phyloP scores from a whole-genome alignment of 2,888 invertebrate genomes.

The Hirtodrosophila alboralis region DNA sequence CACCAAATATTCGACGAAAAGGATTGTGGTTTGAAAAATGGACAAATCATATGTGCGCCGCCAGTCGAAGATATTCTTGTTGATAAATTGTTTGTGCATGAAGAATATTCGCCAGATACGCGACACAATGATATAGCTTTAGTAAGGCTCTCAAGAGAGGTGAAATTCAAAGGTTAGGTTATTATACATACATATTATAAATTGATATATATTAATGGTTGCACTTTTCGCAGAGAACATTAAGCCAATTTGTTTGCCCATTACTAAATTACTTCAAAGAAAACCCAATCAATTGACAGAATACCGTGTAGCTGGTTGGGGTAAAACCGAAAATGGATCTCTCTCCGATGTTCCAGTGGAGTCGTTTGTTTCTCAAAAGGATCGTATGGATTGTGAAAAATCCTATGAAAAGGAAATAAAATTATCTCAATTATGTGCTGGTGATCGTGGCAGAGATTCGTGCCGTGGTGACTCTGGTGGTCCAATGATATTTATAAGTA shows the following conservation, averaged over 20 bases:
- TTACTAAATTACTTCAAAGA: constrained; percentile 12
- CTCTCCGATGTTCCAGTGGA: constrained; percentile 1
- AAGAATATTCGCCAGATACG: rapidly evolving
- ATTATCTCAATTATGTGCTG: constrained; percentile 31
- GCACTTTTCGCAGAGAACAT: constrained; percentile 2
- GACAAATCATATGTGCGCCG: not conserved
- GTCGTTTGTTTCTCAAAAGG: rapidly evolving
- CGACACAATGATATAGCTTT: constrained; percentile 38
- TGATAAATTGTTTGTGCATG: constrained; percentile 7
- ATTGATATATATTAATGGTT: not conserved
- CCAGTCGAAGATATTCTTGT: constrained; percentile 8
- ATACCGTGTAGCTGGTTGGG: constrained; percentile 33
- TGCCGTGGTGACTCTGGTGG: constrained; percentile 43
- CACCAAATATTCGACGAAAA: not conserved
- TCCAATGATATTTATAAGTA: constrained; percentile 10
- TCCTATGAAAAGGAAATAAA: not conserved
- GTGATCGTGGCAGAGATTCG: not conserved
- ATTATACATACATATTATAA: too few relatives aligned
- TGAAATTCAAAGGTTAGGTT: not conserved
- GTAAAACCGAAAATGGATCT: not conserved
- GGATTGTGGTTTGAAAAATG: constrained; percentile 2
- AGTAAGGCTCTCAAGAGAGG: constrained; percentile 10
- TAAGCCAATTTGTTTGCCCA: constrained; percentile 34
- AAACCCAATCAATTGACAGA: rapidly evolving
- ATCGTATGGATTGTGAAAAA: not conserved